phyloP scores from a whole-genome alignment of 2,888 invertebrate species.

The Maniola hyperantus region DNA sequence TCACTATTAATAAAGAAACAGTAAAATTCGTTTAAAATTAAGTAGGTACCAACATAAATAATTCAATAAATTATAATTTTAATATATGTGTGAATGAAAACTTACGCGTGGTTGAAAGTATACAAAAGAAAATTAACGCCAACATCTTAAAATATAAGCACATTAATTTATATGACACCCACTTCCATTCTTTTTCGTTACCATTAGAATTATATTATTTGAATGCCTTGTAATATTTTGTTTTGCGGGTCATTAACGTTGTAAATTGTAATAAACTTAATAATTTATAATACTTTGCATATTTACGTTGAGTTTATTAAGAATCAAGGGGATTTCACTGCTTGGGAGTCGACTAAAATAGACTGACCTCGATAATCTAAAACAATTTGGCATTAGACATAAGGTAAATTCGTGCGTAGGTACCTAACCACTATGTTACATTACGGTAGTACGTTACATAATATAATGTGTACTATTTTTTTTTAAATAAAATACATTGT shows the following conservation, averaged over 20 bases:
- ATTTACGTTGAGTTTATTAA: not conserved
- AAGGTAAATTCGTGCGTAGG: not conserved
- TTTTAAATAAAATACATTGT: too few relatives aligned
- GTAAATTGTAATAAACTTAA: not conserved
- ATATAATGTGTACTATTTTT: too few relatives aligned
- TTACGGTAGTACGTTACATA: too few relatives aligned
- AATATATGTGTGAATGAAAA: not conserved
- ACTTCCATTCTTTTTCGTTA: not conserved
- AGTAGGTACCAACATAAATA: too few relatives aligned
- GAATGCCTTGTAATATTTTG: not conserved
- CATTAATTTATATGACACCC: not conserved
- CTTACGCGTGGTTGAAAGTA: conserved; percentile 35
- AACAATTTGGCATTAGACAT: conserved; percentile 21
- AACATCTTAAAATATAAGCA: conserved; percentile 10
- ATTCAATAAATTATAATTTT: too few relatives aligned
- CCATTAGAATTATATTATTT: not conserved
- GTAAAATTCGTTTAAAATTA: not conserved
- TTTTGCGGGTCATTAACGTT: not conserved
- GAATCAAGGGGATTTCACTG: conserved; percentile 19
- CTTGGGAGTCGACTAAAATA: conserved; percentile 36
- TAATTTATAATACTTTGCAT: not conserved
- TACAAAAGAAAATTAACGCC: conserved; percentile 29
- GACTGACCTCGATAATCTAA: conserved; percentile 35
- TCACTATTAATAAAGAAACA: conserved; percentile 14
- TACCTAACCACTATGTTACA: not conserved